Percentiles rank a stretch among this genome's conserved stretches.
phyloP scores from a whole-genome alignment of 2,797 vertebrate genomes.

The Anguilla megastoma region DNA sequence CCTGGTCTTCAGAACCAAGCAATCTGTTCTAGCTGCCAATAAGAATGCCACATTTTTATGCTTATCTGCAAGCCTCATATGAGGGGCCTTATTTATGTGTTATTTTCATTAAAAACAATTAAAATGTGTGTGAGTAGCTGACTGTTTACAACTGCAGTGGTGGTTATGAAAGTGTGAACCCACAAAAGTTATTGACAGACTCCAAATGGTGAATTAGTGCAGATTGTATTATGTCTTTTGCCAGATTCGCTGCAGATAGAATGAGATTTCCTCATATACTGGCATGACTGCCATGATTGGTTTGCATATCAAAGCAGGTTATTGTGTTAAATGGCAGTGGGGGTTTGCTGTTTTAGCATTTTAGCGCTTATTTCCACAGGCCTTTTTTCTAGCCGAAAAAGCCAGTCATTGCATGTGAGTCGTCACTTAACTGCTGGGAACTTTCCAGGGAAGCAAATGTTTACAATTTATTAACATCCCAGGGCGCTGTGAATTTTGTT shows the following conservation, averaged over 20 bases:
- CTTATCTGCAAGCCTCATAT: background rate
- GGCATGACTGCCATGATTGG: conserved; percentile 33
- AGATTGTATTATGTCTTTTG: conserved; percentile 38
- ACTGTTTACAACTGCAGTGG: background rate
- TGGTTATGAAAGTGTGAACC: background rate
- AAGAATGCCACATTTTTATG: background rate
- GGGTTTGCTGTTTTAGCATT: conserved; percentile 41
- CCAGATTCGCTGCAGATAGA: conserved; percentile 53
- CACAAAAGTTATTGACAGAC: conserved; percentile 18
- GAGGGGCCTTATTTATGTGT: background rate
- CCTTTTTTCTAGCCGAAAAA: conserved; percentile 46
- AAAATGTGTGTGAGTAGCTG: background rate
- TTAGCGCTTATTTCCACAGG: conserved; percentile 43
- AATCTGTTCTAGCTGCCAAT: background rate
- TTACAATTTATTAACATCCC: background rate
- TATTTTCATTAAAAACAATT: background rate
- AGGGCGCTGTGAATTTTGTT: background rate
- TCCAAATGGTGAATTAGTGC: background rate
- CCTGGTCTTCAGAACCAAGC: background rate
- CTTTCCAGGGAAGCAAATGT: background rate
- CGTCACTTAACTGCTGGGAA: conserved; percentile 30
- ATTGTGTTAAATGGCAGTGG: conserved; percentile 64
- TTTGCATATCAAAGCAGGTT: conserved; percentile 66
- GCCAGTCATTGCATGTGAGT: conserved; percentile 45
- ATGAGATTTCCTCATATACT: background rate